Evolutionary conservation across 2,888 invertebrate genomes (phyloP), one percentile per base, ranked within the genome.

Genomic region (Noctua janthe): DNA sequence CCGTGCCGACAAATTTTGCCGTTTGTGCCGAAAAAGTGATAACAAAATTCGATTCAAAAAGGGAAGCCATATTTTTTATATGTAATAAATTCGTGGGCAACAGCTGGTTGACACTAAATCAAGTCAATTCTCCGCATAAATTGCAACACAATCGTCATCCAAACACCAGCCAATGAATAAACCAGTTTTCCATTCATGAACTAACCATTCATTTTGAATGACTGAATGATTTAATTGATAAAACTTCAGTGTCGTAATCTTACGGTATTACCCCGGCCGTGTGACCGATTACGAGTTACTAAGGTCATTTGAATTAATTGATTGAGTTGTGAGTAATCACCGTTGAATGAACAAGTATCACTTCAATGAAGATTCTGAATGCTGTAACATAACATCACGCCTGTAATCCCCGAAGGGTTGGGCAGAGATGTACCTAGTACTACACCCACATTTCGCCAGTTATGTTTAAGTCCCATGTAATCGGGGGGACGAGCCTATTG

Each of bases 211-310:
- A 39, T 56, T 64, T 35, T 51, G 29, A 64, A 29, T 29, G 17
- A 10, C 23, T 29, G 1, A 71, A 56, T 81, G 29, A 39, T 23
- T 56, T 81, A 49, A 81, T 81, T 39, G 66, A 81, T 49, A 43
- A 72, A 64, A 23, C 3, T 49, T 6, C 15, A 73, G 17, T 64
- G 73, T 66, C 54, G 39, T 62, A 69, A 23, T 29, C 20, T 15
- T 5, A 47, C 5, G 71, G 71, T 64, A 20, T 71, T 17, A 15
- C 13, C 81, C 81, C 64, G 51, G 10, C 11, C 29, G 23, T 47
- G 17, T n/a, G 62, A 29, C 35, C 64, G 66, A 81, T 81, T 47
- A 81, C 5, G 8, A 7, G n/a, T 15, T 5, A 35, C 17, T 54
- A 15, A 23, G 17, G 51, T n/a, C 23, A 62, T 35, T 49, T 62